phyloP scores from a whole-genome alignment of 1,140 invertebrate genomes.

The Marisa cornuarietis region DNA sequence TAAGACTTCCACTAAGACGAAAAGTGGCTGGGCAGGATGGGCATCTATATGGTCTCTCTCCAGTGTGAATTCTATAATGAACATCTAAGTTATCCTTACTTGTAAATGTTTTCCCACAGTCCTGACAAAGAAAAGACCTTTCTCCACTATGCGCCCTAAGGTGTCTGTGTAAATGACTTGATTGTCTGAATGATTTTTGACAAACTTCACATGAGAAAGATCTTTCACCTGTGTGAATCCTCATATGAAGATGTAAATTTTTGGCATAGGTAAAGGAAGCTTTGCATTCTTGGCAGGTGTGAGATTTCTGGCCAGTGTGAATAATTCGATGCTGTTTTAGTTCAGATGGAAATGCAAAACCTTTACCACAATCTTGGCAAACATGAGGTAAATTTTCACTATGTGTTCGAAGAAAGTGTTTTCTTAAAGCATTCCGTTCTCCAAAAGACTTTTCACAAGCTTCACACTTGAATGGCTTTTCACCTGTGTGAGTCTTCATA shows the following conservation, averaged over 20 bases:
- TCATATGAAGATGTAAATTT: constrained; percentile 4
- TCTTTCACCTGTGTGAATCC: background rate
- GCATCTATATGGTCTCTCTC: too few relatives aligned
- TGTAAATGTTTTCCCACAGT: too few relatives aligned
- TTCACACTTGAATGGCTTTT: constrained; percentile 37
- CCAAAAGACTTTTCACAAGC: background rate
- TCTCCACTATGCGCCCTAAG: background rate
- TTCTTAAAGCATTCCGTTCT: background rate
- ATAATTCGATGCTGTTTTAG: background rate
- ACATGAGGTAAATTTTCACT: background rate
- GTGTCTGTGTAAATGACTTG: background rate
- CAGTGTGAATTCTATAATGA: too few relatives aligned
- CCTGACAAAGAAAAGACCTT: too few relatives aligned
- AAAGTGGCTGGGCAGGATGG: too few relatives aligned
- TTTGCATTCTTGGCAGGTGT: background rate
- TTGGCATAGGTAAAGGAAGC: background rate
- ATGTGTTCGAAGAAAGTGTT: background rate
- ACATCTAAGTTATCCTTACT: background rate
- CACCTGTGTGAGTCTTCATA: constrained; percentile 58
- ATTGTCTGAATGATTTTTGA: background rate
- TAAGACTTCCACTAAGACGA: too few relatives aligned
- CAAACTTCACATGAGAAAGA: background rate
- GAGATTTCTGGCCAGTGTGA: background rate
- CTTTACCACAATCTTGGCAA: background rate
- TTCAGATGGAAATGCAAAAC: background rate